Evolutionary conservation across 2,113 vertebrate species (phyloP).

Genomic region (Canis aureus): DNA sequence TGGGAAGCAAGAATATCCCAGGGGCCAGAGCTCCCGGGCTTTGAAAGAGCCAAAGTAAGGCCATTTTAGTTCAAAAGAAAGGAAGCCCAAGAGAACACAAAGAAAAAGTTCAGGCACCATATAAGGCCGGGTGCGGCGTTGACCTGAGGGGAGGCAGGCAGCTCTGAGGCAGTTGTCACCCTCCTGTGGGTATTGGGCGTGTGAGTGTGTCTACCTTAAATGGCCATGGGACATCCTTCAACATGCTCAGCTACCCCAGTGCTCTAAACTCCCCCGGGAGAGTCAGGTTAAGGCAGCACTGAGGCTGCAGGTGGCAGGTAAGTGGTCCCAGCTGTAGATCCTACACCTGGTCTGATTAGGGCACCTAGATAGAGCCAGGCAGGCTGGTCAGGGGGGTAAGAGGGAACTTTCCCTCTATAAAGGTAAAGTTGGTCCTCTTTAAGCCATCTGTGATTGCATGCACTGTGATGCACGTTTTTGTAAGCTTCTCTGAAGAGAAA

Average conservation of each 20-base stretch:
- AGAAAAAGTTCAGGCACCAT: neutral
- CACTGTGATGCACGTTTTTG: neutral
- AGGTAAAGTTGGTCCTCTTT: neutral
- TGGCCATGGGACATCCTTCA: neutral
- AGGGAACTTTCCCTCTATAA: neutral
- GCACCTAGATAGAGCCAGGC: neutral
- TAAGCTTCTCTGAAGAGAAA: constrained; percentile 25
- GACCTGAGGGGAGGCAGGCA: neutral
- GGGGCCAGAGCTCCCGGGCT: neutral
- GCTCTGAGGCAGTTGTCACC: neutral
- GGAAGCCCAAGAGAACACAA: neutral
- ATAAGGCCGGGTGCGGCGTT: neutral
- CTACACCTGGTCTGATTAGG: neutral
- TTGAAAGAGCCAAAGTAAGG: neutral
- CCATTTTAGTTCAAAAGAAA: neutral
- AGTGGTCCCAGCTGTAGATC: neutral
- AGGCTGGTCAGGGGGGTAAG: neutral
- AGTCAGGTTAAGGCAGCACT: neutral
- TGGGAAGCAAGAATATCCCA: neutral
- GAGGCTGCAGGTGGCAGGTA: neutral
- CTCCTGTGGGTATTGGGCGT: neutral
- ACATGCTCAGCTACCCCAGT: neutral
- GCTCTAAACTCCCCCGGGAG: neutral
- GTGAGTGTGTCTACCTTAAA: neutral
- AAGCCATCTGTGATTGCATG: neutral